phyloP scores from a whole-genome alignment of 2,797 vertebrate genomes.

The Helarctos malayanus region DNA sequence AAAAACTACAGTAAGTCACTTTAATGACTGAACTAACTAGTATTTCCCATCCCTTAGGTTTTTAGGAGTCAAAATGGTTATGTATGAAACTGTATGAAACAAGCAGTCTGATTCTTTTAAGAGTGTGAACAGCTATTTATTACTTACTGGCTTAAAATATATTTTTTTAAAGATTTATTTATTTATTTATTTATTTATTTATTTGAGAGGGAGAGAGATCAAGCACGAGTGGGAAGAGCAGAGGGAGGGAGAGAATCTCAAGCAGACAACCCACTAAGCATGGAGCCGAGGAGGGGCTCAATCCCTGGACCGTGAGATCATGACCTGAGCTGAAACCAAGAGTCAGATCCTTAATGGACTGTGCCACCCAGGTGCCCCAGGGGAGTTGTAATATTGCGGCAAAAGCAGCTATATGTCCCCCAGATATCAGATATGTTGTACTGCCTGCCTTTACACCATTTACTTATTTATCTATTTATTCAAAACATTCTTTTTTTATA shows the following conservation, averaged over 20 bases:
- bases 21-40: conserved; percentile 21
- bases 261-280: too few relatives aligned
- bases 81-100: neutral
- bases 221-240: too few relatives aligned
- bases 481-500: conserved; percentile 35
- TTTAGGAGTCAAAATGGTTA: conserved; percentile 10
- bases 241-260: too few relatives aligned
- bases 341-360: too few relatives aligned
- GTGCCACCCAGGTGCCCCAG: too few relatives aligned
- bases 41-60: neutral
- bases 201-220: too few relatives aligned
- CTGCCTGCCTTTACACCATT: neutral
- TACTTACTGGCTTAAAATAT: neutral
- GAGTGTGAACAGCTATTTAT: neutral
- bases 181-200: too few relatives aligned
- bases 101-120: neutral
- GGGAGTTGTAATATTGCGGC: neutral
- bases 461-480: neutral
- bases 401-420: neutral
- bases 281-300: too few relatives aligned
- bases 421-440: neutral
- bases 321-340: too few relatives aligned
- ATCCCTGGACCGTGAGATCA: too few relatives aligned
- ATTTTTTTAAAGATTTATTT: too few relatives aligned
- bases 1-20: neutral